phyloP scores from a whole-genome alignment of 2,113 vertebrate species.

The Columba livia region DNA sequence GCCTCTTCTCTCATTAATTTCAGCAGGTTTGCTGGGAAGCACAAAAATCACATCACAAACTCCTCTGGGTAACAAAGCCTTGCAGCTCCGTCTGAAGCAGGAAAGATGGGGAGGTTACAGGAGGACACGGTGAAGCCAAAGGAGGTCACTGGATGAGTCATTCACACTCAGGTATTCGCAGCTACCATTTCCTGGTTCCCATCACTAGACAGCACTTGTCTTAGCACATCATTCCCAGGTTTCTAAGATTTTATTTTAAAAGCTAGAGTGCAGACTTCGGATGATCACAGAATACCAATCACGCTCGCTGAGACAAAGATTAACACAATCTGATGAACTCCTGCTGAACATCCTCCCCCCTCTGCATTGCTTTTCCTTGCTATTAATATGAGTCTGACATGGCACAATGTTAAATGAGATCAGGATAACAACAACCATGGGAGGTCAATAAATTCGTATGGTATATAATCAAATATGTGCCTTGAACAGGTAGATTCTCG shows the following conservation, averaged over 20 bases:
- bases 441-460: background rate
- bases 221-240: conserved; percentile 57
- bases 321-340: background rate
- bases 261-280: background rate
- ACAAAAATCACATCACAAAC: conserved; percentile 10
- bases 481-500: conserved; percentile 7
- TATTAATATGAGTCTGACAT: background rate
- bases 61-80: conserved; percentile 25
- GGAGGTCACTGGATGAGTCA: conserved; percentile 57
- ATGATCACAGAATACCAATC: background rate
- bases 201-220: conserved; percentile 51
- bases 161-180: conserved; percentile 33
- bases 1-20: conserved; percentile 28
- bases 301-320: background rate
- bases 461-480: background rate
- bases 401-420: background rate
- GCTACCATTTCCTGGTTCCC: conserved; percentile 61
- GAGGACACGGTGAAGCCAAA: conserved; percentile 40
- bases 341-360: background rate
- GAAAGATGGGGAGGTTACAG: conserved; percentile 19
- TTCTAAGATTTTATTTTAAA: conserved; percentile 47
- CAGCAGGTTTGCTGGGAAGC: background rate
- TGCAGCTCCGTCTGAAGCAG: background rate
- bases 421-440: conserved; percentile 9
- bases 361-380: background rate